Conservation (phyloP, 2,888 invertebrate genomes). For the Habroteleia sp. region DNA sequence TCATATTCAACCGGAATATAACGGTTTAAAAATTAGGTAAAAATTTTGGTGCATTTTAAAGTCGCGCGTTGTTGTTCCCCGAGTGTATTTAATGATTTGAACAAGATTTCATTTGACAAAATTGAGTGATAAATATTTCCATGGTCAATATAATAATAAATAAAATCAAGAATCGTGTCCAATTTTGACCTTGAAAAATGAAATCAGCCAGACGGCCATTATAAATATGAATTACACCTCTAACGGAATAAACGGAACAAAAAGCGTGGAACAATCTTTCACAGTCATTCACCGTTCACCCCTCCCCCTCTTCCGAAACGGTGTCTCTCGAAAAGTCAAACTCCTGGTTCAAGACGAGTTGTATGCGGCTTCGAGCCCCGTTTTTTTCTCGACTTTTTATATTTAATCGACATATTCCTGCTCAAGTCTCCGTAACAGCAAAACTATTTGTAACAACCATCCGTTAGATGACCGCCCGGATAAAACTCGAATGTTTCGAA, state of each 20-base stretch:
- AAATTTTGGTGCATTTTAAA: too few relatives aligned
- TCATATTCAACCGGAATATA: too few relatives aligned
- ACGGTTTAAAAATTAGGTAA: too few relatives aligned
- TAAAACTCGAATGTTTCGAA: slow-evolving; percentile 42
- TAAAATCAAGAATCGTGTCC: too few relatives aligned
- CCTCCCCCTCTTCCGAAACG: not conserved
- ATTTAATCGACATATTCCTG: slow-evolving; percentile 47
- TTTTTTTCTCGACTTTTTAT: slow-evolving; percentile 13
- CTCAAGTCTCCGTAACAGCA: slow-evolving; percentile 50
- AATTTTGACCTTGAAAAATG: too few relatives aligned
- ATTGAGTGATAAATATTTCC: too few relatives aligned
- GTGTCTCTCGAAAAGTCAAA: slow-evolving; percentile 16
- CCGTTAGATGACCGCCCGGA: slow-evolving; percentile 54
- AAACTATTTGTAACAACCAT: slow-evolving; percentile 53
- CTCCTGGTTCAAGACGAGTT: slow-evolving; percentile 1
- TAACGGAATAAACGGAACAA: slow-evolving; percentile 20
- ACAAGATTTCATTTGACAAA: too few relatives aligned
- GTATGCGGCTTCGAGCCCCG: not conserved
- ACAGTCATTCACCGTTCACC: slow-evolving; percentile 17
- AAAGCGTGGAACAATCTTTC: slow-evolving; percentile 19
- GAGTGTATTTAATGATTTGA: too few relatives aligned
- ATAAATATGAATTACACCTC: slow-evolving; percentile 8
- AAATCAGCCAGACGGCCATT: too few relatives aligned
- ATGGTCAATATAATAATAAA: too few relatives aligned
- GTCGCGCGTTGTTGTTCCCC: too few relatives aligned